phyloP scores from a whole-genome alignment of 1,140 invertebrate species.

The Drosophila nigromelanica region DNA sequence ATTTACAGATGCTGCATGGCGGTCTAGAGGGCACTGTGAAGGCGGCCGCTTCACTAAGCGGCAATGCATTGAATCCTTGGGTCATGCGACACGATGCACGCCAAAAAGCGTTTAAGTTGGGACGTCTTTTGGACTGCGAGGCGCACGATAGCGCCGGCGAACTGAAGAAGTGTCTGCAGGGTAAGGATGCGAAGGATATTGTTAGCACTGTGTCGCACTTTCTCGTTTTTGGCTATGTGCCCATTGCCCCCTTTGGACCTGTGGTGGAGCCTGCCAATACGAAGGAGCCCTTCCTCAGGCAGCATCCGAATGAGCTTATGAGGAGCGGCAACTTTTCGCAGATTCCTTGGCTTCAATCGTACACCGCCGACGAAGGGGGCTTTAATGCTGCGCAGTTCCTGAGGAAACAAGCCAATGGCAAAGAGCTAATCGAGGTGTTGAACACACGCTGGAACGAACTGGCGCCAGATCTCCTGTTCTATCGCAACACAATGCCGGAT shows the following conservation, averaged over 20 bases:
- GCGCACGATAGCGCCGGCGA: conserved; percentile 58
- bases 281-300: conserved; percentile 84
- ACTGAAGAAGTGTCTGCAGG: conserved; percentile 86
- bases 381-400: conserved; percentile 84
- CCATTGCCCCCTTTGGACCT: conserved; percentile 86
- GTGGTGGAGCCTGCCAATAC: conserved; percentile 83
- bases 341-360: conserved; percentile 85
- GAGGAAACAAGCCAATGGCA: conserved; percentile 7
- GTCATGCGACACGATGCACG: conserved; percentile 84
- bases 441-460: conserved; percentile 42
- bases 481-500: conserved; percentile 21
- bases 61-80: conserved; percentile 65
- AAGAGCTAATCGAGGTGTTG: conserved; percentile 23
- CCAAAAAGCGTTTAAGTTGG: conserved; percentile 85
- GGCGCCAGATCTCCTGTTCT: conserved; percentile 46
- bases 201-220: conserved; percentile 47
- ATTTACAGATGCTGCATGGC: conserved; percentile 87
- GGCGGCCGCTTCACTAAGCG: conserved; percentile 61
- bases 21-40: conserved; percentile 57
- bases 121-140: conserved; percentile 85
- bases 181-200: conserved; percentile 83
- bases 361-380: conserved; percentile 84
- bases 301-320: conserved; percentile 84
- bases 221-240: conserved; percentile 84
- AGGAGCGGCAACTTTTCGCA: conserved; percentile 83